phyloP scores from a whole-genome alignment of 1,140 invertebrate genomes.

The Nixonia krombeini region DNA sequence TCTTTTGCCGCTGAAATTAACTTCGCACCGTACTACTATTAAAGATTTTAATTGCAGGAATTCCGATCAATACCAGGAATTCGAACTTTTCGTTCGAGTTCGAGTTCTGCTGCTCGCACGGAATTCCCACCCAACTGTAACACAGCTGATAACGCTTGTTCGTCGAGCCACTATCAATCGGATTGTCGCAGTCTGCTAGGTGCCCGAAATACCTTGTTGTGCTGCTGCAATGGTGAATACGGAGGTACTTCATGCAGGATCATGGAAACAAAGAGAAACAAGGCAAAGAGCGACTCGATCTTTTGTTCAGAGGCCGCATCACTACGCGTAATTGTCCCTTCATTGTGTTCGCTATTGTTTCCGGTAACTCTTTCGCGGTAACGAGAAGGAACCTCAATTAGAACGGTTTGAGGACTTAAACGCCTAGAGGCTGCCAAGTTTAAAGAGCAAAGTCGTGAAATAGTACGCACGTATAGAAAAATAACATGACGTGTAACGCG shows the following conservation, averaged over 20 bases:
- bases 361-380: conserved; percentile 65
- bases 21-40: too few species aligned
- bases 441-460: conserved; percentile 43
- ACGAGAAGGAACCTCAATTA: conserved; percentile 71
- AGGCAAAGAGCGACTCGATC: conserved; percentile 41
- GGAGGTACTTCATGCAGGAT: conserved; percentile 29
- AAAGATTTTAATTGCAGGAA: neutral
- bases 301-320: conserved; percentile 58
- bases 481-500: conserved; percentile 33
- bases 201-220: too few species aligned
- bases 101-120: too few species aligned
- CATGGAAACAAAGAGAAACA: conserved; percentile 41
- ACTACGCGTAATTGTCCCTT: conserved; percentile 60
- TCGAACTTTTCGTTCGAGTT: too few species aligned
- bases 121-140: too few species aligned
- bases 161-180: too few species aligned
- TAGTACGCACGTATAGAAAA: conserved; percentile 44
- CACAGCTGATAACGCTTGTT: too few species aligned
- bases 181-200: too few species aligned
- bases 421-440: conserved; percentile 65
- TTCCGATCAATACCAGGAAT: too few species aligned
- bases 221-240: too few species aligned
- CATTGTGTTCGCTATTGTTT: conserved; percentile 66
- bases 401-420: conserved; percentile 68
- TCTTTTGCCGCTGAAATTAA: too few species aligned